Evolutionary conservation across 1,140 invertebrate species (phyloP).

Genomic region (Samia ricini): DNA sequence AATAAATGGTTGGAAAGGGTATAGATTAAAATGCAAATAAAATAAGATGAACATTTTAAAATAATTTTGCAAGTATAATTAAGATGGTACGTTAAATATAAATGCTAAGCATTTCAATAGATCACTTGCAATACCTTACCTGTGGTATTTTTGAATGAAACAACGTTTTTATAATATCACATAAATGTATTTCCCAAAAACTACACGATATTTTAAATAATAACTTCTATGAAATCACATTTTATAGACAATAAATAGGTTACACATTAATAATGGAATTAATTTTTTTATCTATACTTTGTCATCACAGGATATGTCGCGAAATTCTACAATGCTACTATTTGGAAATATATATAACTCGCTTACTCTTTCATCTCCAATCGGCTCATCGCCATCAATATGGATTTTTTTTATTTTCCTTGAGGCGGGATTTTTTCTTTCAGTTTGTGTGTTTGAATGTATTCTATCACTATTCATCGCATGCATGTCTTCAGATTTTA

Average conservation of each 20-base stretch:
- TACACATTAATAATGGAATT: conserved; percentile 24
- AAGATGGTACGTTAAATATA: too few relatives aligned
- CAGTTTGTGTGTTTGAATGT: conserved; percentile 20
- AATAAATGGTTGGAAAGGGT: too few relatives aligned
- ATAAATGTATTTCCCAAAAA: not conserved
- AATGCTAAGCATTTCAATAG: not conserved
- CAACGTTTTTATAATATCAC: not conserved
- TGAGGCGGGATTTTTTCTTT: conserved; percentile 25
- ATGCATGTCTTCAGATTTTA: conserved; percentile 32
- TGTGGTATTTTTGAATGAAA: not conserved
- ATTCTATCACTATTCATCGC: conserved; percentile 34
- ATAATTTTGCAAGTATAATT: too few relatives aligned
- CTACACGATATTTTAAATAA: not conserved
- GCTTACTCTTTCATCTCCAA: conserved; percentile 61
- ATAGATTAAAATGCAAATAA: too few relatives aligned
- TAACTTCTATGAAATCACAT: conserved; percentile 15
- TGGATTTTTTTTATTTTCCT: conserved; percentile 29
- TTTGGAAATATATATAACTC: conserved; percentile 71
- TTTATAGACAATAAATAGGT: not conserved
- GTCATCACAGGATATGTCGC: conserved; percentile 62
- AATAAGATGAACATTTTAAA: too few relatives aligned
- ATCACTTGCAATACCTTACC: not conserved
- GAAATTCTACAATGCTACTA: conserved; percentile 68
- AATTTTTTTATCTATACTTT: conserved; percentile 55
- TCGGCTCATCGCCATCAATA: conserved; percentile 38